Evolutionary conservation across 2,113 vertebrate species (phyloP).

Genomic region (Otis tarda): DNA sequence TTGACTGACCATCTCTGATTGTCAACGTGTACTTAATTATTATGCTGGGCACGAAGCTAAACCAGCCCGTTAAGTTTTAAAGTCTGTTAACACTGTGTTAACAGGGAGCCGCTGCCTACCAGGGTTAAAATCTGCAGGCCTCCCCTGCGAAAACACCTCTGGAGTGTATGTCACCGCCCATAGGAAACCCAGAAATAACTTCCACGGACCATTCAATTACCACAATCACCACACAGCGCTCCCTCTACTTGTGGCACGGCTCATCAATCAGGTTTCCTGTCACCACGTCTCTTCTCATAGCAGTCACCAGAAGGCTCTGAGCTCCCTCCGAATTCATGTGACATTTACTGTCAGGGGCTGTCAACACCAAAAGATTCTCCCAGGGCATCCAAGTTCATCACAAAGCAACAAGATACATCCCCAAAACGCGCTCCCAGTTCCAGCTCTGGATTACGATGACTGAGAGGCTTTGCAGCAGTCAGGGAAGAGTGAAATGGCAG

Average conservation of each 20-base stretch:
- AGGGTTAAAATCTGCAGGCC: neutral
- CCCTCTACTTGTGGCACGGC: conserved; percentile 34
- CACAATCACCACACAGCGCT: conserved; percentile 28
- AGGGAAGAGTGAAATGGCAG: neutral
- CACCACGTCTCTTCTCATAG: conserved; percentile 64
- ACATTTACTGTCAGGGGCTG: conserved; percentile 70
- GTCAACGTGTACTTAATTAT: neutral
- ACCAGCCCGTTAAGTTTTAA: neutral
- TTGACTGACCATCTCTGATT: neutral
- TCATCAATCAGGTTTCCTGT: conserved; percentile 67
- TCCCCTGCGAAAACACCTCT: neutral
- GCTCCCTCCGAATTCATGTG: conserved; percentile 43
- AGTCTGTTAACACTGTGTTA: neutral
- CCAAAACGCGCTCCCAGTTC: neutral
- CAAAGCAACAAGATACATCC: conserved; percentile 33
- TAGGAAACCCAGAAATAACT: conserved; percentile 49
- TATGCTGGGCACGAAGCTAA: neutral
- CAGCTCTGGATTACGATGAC: conserved; percentile 28
- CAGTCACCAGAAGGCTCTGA: conserved; percentile 60
- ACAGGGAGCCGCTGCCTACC: neutral
- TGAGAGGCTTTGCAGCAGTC: conserved; percentile 1
- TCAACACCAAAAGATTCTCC: conserved; percentile 66
- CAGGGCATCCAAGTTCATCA: conserved; percentile 54
- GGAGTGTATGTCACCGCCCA: neutral
- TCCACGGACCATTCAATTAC: conserved; percentile 10